Base-by-base conservation (phyloP, 23 tunicate species). In the Styela plicata region DNA sequence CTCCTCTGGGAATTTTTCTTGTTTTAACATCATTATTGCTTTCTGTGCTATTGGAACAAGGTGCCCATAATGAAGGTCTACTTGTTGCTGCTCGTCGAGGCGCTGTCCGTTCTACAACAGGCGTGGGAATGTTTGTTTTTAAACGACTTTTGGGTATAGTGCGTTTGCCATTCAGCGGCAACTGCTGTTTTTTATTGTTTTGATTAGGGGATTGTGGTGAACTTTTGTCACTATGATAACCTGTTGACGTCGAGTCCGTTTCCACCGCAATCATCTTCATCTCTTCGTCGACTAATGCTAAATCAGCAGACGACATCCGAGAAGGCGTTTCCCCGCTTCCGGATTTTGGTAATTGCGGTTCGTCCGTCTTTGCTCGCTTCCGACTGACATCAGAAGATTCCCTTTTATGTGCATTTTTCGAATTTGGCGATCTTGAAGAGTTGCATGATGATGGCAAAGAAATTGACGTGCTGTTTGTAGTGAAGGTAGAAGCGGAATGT, bases 211-310 rank as follows among this genome's bases (percentile, higher is more conserved):
- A 63, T 13, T 69, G 94, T 44, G 84, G 84, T 52, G 74, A 61
- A 33, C 74, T 82, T 27, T 87, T 84, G 18, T 80, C 91, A 31
- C 83, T 88, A 1, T 71, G 84, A 62, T 88, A 88, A 19, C 94
- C 94, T 74, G 87, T 89, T 21, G 87, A 82, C 30, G 69, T 83
- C 3, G 92, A 81, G 16, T 83, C 71, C 24, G 94, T 89, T 37
- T 89, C 94, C 27, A 63, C 31, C 28, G 84, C 83, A 24, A 84
- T 74, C 80, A 78, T 69, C 2, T 33, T 83, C 67, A 78, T 71
- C 24, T 88, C 87, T 31, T 88, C 84, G 64, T 89, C 88, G 0
- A 84, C 94, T 69, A 88, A 31, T 13, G 74, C 87, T 21, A 74
- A 33, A 37, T 74, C 82, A 34, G 74, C 22, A 23, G 36, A 26